phyloP scores from a whole-genome alignment of 1,140 invertebrate genomes.

The Eufriesea mexicana region DNA sequence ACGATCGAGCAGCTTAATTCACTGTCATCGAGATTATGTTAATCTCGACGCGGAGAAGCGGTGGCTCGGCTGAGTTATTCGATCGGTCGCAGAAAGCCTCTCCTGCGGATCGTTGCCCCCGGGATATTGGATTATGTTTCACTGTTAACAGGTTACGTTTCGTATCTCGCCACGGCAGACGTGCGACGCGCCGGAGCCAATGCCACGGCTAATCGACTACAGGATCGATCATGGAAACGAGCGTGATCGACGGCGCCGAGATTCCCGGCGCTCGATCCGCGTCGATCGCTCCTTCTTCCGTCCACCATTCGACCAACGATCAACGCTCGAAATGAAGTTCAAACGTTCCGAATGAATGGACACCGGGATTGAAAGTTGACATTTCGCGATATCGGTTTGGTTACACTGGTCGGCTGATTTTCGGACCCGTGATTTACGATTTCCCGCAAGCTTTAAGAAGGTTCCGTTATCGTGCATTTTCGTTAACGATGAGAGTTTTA shows the following conservation, averaged over 20 bases:
- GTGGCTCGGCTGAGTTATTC: constrained; percentile 39
- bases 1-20: constrained; percentile 42
- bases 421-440: too few relatives aligned
- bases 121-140: constrained; percentile 66
- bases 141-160: constrained; percentile 69
- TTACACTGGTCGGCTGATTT: too few relatives aligned
- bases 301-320: neutral
- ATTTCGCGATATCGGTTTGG: neutral
- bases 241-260: neutral
- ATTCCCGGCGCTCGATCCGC: neutral
- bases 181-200: constrained; percentile 54
- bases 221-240: constrained; percentile 48
- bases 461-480: too few relatives aligned
- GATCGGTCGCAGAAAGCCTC: constrained; percentile 58
- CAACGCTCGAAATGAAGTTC: neutral
- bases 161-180: constrained; percentile 58
- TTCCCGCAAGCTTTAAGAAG: too few relatives aligned
- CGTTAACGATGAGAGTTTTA: too few relatives aligned
- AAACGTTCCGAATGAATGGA: neutral
- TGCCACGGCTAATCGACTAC: constrained; percentile 58
- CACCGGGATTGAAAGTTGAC: neutral
- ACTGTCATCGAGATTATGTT: constrained; percentile 58
- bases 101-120: constrained; percentile 55
- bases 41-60: constrained; percentile 46
- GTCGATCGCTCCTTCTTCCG: neutral